Percentiles rank a stretch among this genome's conserved stretches.
phyloP scores from a whole-genome alignment of 2,113 vertebrate genomes.

The Bambusicola thoracicus region DNA sequence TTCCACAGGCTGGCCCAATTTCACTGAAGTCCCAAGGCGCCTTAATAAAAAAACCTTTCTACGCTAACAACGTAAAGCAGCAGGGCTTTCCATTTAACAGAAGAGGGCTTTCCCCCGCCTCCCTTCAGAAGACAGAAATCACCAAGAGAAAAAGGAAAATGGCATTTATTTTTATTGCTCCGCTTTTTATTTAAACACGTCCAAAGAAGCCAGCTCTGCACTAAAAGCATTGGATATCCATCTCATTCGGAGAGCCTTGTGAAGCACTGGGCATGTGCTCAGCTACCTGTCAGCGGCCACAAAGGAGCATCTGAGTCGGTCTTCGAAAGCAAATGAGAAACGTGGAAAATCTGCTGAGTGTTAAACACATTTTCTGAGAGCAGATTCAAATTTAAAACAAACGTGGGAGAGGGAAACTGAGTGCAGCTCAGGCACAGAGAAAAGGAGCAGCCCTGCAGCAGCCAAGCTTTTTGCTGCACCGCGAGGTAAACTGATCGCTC shows the following conservation, averaged over 20 bases:
- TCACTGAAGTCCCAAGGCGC: constrained; percentile 67
- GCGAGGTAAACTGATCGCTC: constrained; percentile 42
- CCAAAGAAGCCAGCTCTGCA: constrained; percentile 54
- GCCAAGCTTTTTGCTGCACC: constrained; percentile 19
- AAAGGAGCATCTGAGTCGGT: not conserved
- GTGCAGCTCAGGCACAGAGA: not conserved
- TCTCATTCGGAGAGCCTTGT: constrained; percentile 6
- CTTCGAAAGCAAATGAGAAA: not conserved
- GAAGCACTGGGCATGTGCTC: constrained; percentile 10
- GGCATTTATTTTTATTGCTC: constrained; percentile 62
- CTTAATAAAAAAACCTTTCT: constrained; percentile 58
- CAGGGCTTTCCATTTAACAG: constrained; percentile 59
- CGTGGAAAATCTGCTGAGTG: not conserved
- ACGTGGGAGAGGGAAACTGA: not conserved
- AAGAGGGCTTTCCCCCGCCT: constrained; percentile 8
- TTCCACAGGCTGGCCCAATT: constrained; percentile 65
- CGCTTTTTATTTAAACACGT: constrained; percentile 57
- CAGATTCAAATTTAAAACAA: not conserved
- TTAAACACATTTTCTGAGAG: not conserved
- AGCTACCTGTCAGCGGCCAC: constrained; percentile 29
- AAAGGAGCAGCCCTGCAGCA: not conserved
- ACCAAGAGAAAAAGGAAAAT: constrained; percentile 75
- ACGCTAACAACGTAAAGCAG: constrained; percentile 66
- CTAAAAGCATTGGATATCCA: not conserved
- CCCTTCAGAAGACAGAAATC: constrained; percentile 62